Evolutionary conservation across 2,888 invertebrate genomes (phyloP), one percentile per base, ranked within the genome.

Genomic region (Orgyia antiqua): DNA sequence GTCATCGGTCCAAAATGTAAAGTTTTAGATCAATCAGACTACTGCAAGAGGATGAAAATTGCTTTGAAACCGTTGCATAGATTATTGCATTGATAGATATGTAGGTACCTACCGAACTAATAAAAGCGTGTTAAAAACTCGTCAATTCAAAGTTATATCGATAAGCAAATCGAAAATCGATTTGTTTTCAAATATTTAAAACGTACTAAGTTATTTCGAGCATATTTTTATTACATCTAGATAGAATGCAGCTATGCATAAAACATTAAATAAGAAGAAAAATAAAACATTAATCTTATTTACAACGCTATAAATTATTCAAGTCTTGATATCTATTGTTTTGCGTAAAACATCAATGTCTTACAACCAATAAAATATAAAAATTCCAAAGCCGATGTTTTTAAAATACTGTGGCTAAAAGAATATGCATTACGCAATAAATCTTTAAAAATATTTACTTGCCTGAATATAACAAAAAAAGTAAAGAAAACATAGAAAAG

Each of bases 201-300:
- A n/a, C n/a, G n/a, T n/a, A n/a, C n/a, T n/a, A n/a, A n/a, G n/a
- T n/a, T n/a, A n/a, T n/a, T n/a, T n/a, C n/a, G n/a, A n/a, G n/a
- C n/a, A n/a, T 12, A 24, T 27, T 42, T 46, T 46, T 31, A 42
- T 42, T 23, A 31, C 31, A 35, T 28, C 24, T 24, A 26, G 24
- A 21, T 30, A 35, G 28, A 44, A 31, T 33, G 8, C 32, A 34
- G 35, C 32, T 21, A 42, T 39, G 24, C 31, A 37, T 47, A 39
- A 27, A 27, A 31, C 24, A 29, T 17, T 29, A 38, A 30, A 21
- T 12, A 2, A 21, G 23, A 30, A 36, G 8, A 4, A 27, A 29
- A 23, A 36, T 33, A 44, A 42, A 36, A 20, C 18, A 10, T 32
- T 36, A 38, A 36, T 33, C 13, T 36, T 32, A 32, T 51, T 47